These are phyloP conservation scores for Phylloscopus trochiloides DNA, from an alignment of 2,113 vertebrate genomes.

Conservation along the genomic window DNA sequence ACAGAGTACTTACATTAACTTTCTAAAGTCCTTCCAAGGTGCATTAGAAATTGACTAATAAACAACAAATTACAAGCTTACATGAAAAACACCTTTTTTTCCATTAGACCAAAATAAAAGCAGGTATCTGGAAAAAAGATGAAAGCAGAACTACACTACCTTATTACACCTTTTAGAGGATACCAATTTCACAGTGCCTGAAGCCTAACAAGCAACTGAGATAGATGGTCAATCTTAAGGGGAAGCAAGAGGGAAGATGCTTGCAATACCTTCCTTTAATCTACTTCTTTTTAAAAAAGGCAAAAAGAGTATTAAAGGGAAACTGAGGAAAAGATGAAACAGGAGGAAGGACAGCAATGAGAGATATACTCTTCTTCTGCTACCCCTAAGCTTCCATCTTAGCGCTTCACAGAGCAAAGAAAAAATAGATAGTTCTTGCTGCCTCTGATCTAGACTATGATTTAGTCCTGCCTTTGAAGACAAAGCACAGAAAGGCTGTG, in stretches of 20 bases:
- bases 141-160: background rate
- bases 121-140: background rate
- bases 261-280: background rate
- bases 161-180: background rate
- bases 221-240: background rate
- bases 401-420: background rate
- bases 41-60: background rate
- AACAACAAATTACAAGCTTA: background rate
- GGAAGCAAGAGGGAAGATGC: background rate
- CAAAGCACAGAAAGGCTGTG: background rate
- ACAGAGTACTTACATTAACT: background rate
- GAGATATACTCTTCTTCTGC: background rate
- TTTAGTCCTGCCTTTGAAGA: background rate
- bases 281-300: background rate
- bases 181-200: background rate
- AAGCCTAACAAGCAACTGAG: background rate
- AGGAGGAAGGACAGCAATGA: background rate
- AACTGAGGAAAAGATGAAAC: background rate
- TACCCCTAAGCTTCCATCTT: background rate
- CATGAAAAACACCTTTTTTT: background rate
- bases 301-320: background rate
- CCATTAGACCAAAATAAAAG: background rate
- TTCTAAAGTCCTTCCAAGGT: background rate
- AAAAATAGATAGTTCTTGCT: background rate
- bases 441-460: background rate